Percentiles rank a stretch among this genome's conserved stretches.
Conservation (phyloP, 2,888 invertebrate genomes). For the Erynnis tages region DNA sequence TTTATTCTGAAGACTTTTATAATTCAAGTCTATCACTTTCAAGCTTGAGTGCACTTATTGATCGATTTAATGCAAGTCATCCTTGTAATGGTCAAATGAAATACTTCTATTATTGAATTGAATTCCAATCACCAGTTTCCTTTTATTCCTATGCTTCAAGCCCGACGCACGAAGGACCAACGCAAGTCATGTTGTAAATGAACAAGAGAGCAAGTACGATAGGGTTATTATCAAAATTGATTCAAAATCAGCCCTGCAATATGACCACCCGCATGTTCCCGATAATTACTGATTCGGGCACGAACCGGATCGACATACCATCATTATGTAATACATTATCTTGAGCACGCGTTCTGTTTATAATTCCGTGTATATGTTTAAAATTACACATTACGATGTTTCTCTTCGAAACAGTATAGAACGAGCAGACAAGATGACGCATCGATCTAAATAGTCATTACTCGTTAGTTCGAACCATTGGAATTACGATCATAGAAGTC, state of each 20-base stretch:
- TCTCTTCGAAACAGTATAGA: constrained; percentile 1
- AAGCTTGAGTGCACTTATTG: constrained; percentile 28
- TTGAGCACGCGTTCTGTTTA: constrained; percentile 1
- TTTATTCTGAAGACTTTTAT: too few relatives aligned
- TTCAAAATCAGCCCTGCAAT: constrained; percentile 54
- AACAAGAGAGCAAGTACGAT: constrained; percentile 29
- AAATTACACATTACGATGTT: constrained; percentile 20
- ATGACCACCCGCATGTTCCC: constrained; percentile 67
- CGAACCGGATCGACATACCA: neutral
- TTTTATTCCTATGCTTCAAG: neutral
- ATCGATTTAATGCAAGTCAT: constrained; percentile 40
- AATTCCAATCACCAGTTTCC: constrained; percentile 14
- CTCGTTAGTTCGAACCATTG: constrained; percentile 18
- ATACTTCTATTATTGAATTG: constrained; percentile 48
- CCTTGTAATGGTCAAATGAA: constrained; percentile 35
- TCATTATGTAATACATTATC: constrained; percentile 15
- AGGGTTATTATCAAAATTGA: constrained; percentile 50
- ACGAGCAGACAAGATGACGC: constrained; percentile 13
- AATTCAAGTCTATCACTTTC: neutral
- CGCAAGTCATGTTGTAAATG: constrained; percentile 14
- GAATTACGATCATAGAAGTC: neutral
- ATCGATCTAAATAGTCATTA: constrained; percentile 21
- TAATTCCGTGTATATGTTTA: constrained; percentile 7
- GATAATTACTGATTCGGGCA: neutral
- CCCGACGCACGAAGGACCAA: neutral